phyloP scores from a whole-genome alignment of 37 sponge, comb jelly and placozoan genomes.

The Cladorhizidae sp. region DNA sequence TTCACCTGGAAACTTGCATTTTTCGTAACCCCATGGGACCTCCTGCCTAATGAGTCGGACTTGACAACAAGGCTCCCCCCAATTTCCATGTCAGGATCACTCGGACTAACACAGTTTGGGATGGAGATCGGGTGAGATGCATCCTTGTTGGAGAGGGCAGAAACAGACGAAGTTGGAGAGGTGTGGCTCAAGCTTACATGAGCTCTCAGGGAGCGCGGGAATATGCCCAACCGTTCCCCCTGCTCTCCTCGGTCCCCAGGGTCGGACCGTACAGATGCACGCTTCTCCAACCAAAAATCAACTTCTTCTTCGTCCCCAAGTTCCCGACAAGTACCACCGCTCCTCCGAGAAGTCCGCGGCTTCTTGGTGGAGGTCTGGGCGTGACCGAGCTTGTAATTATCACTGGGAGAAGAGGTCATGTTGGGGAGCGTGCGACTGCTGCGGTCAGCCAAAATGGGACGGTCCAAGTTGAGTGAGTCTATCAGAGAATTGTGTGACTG shows the following conservation, averaged over 20 bases:
- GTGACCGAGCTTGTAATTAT: not conserved
- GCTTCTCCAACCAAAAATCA: constrained; percentile 6
- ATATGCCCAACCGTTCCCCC: not conserved
- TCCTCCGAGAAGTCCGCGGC: not conserved
- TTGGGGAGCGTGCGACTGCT: not conserved
- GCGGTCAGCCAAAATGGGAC: not conserved
- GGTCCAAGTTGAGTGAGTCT: constrained; percentile 45
- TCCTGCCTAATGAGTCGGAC: not conserved
- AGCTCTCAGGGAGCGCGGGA: too few relatives aligned
- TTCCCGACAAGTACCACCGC: not conserved
- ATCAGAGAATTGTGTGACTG: not conserved
- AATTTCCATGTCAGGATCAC: not conserved
- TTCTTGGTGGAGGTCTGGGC: not conserved
- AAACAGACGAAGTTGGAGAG: not conserved
- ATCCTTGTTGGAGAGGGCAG: not conserved
- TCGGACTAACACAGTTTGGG: not conserved
- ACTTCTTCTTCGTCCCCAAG: not conserved
- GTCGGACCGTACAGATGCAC: constrained; percentile 43
- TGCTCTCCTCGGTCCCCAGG: constrained; percentile 27
- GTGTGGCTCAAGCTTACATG: not conserved
- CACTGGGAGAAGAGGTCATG: not conserved
- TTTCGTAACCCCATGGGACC: not conserved
- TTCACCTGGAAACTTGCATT: not conserved
- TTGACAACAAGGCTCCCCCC: not conserved
- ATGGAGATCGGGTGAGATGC: not conserved